Conservation (phyloP, 2,888 invertebrate species). For the Pherbina coryleti region DNA sequence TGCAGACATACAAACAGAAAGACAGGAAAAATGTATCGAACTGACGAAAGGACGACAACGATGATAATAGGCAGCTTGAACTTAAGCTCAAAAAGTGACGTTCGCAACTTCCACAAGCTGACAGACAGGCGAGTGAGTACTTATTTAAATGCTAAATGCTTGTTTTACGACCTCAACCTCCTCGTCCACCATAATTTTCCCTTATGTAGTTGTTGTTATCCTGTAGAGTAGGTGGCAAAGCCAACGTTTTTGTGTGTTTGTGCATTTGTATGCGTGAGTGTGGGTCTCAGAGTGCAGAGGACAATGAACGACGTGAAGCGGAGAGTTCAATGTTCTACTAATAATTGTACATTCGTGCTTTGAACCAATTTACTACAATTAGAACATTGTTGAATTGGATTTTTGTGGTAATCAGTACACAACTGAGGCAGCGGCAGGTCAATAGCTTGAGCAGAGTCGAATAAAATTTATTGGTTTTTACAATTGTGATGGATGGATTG, state of each 20-base stretch:
- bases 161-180: background rate
- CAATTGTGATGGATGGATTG: no score
- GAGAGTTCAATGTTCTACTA: slow-evolving; percentile 12
- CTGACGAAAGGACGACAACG: no score
- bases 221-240: background rate
- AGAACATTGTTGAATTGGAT: background rate
- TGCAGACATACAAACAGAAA: background rate
- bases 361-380: background rate
- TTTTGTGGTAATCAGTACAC: background rate
- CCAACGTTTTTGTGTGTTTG: background rate
- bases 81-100: background rate
- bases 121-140: background rate
- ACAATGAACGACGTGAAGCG: background rate
- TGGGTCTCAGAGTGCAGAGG: background rate
- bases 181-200: background rate
- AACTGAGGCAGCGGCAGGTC: background rate
- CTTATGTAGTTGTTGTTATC: background rate
- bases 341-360: background rate
- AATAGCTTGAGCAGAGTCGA: background rate
- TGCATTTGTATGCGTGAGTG: background rate
- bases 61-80: background rate
- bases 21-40: background rate
- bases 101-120: background rate
- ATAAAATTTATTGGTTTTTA: background rate
- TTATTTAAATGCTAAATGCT: background rate